Conservation (phyloP, 2,113 vertebrate species). For the Ochotona princeps region DNA sequence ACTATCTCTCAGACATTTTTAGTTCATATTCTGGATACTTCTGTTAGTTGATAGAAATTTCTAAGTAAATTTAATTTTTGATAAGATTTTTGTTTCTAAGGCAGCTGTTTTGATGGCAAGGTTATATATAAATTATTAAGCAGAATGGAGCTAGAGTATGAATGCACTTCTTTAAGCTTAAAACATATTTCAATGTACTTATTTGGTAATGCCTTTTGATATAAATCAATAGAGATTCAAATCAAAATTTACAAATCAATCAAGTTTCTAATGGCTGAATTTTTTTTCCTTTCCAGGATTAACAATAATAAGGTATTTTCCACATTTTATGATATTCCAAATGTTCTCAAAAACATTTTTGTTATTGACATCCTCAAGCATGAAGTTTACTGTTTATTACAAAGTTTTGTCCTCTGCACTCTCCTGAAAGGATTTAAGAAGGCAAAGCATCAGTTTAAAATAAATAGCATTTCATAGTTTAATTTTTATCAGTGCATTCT, state of each 20-base stretch:
- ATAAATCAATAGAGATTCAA: not conserved
- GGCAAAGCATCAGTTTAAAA: not conserved
- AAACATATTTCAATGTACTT: not conserved
- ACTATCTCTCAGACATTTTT: not conserved
- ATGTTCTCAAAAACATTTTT: not conserved
- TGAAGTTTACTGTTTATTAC: not conserved
- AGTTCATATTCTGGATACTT: slow-evolving; percentile 7
- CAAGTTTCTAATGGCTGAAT: not conserved
- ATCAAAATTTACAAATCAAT: too few species aligned
- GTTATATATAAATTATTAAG: not conserved
- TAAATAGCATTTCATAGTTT: not conserved
- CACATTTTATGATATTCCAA: not conserved
- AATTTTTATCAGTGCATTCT: not conserved
- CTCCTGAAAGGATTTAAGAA: not conserved
- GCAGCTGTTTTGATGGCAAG: not conserved
- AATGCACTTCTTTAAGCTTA: not conserved
- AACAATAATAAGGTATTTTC: not conserved
- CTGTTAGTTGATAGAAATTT: not conserved
- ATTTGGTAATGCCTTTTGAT: not conserved
- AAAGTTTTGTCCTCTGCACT: not conserved
- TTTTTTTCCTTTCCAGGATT: not conserved
- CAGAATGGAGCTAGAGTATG: not conserved
- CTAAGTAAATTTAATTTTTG: not conserved
- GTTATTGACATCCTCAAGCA: not conserved
- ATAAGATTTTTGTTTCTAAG: not conserved